Base-by-base conservation (phyloP, 2,888 invertebrate species). In the Pardosa pseudoannulata region DNA sequence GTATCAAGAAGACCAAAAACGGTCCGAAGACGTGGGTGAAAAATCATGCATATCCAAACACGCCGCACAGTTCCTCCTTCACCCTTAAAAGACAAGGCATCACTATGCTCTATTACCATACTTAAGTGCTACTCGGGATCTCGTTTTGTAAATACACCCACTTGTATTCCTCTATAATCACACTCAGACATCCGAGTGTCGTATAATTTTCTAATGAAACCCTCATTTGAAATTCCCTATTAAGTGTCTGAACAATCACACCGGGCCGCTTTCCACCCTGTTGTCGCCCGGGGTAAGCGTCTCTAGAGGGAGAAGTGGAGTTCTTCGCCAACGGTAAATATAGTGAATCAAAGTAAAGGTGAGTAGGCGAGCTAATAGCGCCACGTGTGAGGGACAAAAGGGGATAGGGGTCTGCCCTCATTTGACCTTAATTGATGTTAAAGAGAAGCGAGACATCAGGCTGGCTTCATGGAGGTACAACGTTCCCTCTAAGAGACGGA, bases 401-500 rank as follows among this genome's bases (percentile, higher is more conserved):
- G 62, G 41, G 19, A 36, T 31, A 71, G 76, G 82, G 65, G 65
- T n/a, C 65, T 46, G 56, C 31, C 28, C 67, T 83, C 39, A 82
- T 76, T 83, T 76, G 82, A 71, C 76, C 82, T 36, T 83, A 83
- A 83, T 83, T 83, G 82, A 75, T 65, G 72, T 28, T 62, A 67
- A 70, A 74, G 50, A 62, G 74, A 27, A 28, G 23, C 32, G 32
- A 65, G 13, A 29, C 62, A 62, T 70, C 19, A 41, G 64, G 28
- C 50, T n/a, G 32, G 64, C 19, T 78, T 80, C 65, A 19, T 36
- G 28, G 72, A n/a, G 36, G 64, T 28, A 27, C 23, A 11, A 6
- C 23, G n/a, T n/a, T n/a, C n/a, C n/a, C n/a, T n/a, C n/a, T n/a
- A n/a, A n/a, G n/a, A n/a, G n/a, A n/a, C n/a, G n/a, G n/a, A n/a